Evolutionary conservation across 2,113 vertebrate genomes (phyloP).

Genomic region (Pygoscelis adeliae): DNA sequence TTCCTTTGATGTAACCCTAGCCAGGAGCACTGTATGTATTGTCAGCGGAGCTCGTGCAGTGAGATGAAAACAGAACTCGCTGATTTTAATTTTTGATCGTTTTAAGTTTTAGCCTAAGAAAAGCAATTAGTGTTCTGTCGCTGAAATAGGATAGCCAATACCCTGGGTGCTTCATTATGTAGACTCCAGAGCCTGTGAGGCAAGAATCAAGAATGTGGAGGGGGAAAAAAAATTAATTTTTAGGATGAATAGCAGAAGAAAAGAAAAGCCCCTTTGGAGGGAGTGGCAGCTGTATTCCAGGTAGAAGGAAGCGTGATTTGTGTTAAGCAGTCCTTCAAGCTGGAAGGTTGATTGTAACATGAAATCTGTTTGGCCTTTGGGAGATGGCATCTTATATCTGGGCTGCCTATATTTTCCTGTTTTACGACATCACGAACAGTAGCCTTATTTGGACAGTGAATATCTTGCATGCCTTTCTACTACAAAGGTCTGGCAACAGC

Average conservation of each 20-base stretch:
- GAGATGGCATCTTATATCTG: not conserved
- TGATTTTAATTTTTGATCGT: not conserved
- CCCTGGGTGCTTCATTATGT: not conserved
- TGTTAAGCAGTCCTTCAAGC: not conserved
- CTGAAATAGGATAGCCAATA: not conserved
- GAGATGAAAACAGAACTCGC: not conserved
- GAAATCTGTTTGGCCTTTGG: not conserved
- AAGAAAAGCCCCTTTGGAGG: not conserved
- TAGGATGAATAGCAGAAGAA: not conserved
- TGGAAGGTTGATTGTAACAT: not conserved
- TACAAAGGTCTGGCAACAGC: not conserved
- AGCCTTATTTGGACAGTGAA: not conserved
- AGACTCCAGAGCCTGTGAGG: not conserved
- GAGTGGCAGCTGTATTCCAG: not conserved
- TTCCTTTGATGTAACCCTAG: not conserved
- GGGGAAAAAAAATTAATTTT: not conserved
- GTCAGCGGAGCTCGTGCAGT: not conserved
- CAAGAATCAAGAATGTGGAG: not conserved
- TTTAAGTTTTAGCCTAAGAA: not conserved
- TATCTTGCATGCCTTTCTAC: not conserved
- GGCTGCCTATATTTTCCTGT: not conserved
- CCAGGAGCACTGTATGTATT: not conserved
- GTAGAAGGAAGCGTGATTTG: not conserved
- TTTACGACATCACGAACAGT: not conserved
- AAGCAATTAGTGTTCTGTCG: not conserved